A percentile compares a stretch with the other conserved stretches of the same genome.
phyloP scores from a whole-genome alignment of 2,113 vertebrate genomes.

The Naja naja region DNA sequence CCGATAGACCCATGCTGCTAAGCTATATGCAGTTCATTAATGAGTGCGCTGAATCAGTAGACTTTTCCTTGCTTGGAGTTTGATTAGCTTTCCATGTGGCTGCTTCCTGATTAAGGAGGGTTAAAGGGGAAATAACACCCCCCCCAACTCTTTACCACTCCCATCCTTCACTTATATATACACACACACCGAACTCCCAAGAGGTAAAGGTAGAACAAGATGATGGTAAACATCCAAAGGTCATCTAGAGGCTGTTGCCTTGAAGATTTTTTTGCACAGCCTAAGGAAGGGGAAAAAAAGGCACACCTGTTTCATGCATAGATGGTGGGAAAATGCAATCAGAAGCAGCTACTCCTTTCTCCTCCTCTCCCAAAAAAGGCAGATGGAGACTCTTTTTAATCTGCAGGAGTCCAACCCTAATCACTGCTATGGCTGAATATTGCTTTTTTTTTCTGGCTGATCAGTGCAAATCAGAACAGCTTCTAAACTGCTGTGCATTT shows the following conservation, averaged over 20 bases:
- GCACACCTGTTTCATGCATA: neutral
- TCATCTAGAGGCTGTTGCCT: neutral
- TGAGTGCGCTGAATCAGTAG: neutral
- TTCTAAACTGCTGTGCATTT: neutral
- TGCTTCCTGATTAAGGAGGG: neutral
- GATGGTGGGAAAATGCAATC: neutral
- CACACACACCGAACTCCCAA: neutral
- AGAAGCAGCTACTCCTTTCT: neutral
- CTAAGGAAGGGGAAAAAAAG: neutral
- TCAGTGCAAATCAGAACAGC: neutral
- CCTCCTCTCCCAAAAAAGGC: neutral
- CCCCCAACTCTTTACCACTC: neutral
- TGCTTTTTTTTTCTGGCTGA: neutral
- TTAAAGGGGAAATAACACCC: too few relatives aligned
- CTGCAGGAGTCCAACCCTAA: neutral
- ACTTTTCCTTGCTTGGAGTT: neutral
- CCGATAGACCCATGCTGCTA: neutral
- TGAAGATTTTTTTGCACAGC: neutral
- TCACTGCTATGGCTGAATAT: neutral
- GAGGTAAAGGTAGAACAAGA: neutral
- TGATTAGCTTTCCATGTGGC: neutral
- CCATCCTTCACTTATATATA: neutral
- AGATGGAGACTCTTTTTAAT: neutral
- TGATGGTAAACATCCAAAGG: constrained; percentile 5
- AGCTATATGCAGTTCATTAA: neutral